Evolutionary conservation across 2,113 vertebrate genomes (phyloP).

Genomic region (human (Homo sapiens)): DNA sequence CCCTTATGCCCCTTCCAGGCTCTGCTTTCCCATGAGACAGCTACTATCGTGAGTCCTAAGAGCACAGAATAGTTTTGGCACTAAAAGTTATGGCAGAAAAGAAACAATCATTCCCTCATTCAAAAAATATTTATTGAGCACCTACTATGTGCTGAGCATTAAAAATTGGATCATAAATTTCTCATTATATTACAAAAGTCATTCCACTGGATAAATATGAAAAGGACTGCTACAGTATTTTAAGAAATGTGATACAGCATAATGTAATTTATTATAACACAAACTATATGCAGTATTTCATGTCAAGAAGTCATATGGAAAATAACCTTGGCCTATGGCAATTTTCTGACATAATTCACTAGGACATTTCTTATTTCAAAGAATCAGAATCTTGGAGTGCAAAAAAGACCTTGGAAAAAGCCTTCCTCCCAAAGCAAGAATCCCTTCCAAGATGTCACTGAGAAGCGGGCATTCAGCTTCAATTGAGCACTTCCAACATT

Average conservation of each 20-base stretch:
- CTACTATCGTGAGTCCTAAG: neutral
- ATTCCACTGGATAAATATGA: neutral
- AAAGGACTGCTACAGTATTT: neutral
- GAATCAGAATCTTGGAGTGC: neutral
- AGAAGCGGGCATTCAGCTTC: neutral
- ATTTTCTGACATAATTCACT: neutral
- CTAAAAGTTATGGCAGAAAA: neutral
- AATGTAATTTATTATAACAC: neutral
- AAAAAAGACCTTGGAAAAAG: neutral
- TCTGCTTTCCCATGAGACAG: neutral
- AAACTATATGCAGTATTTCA: neutral
- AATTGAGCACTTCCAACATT: neutral
- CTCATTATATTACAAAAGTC: neutral
- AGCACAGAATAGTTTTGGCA: neutral
- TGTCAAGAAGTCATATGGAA: neutral
- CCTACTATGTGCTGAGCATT: neutral
- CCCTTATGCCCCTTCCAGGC: accelerated
- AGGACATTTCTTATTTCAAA: neutral
- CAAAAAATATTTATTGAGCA: neutral
- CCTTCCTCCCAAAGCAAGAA: neutral
- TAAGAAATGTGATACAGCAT: neutral
- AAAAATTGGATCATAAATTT: neutral
- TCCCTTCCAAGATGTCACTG: neutral
- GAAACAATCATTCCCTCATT: neutral
- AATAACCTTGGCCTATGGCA: neutral